Percentiles rank a stretch among this genome's conserved stretches.
These are phyloP conservation scores for Drosophila funebris DNA, from an alignment of 1,140 invertebrate species.

Conservation along the genomic window DNA sequence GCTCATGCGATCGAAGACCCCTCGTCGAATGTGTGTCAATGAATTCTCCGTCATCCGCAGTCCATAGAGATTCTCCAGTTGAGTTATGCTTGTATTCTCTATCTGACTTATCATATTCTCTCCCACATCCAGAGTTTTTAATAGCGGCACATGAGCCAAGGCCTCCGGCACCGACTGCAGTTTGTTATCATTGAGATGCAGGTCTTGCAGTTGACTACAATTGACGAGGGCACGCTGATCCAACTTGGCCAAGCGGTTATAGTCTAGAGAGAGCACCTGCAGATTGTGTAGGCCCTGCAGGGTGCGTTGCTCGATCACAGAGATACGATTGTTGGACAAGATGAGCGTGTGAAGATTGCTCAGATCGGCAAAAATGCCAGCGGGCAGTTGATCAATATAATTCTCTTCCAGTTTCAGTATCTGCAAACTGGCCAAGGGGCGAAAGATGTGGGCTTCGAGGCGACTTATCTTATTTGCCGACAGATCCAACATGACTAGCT, in stretches of 20 bases:
- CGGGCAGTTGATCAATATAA: conserved; percentile 90
- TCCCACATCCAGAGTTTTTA: conserved; percentile 94
- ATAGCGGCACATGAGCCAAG: conserved; percentile 90
- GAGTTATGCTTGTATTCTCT: conserved; percentile 91
- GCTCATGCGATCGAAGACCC: conserved; percentile 92
- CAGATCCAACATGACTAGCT: conserved; percentile 91
- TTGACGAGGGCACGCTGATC: conserved; percentile 92
- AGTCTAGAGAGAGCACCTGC: conserved; percentile 91
- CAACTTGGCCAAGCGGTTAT: conserved; percentile 91
- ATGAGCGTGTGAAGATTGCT: conserved; percentile 93
- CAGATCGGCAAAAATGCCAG: conserved; percentile 92
- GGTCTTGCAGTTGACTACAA: conserved; percentile 92
- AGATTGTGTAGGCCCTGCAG: conserved; percentile 91
- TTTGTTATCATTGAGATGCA: conserved; percentile 95
- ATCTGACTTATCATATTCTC: conserved; percentile 94
- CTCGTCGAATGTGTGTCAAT: conserved; percentile 93
- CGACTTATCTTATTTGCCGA: conserved; percentile 92
- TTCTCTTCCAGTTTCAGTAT: conserved; percentile 93
- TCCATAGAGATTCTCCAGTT: conserved; percentile 91
- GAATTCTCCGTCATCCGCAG: conserved; percentile 94
- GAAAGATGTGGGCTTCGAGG: conserved; percentile 91
- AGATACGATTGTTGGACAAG: conserved; percentile 93
- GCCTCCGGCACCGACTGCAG: conserved; percentile 92
- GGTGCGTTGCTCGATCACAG: conserved; percentile 90
- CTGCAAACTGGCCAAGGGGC: conserved; percentile 92